These are phyloP conservation scores for Istiophorus platypterus DNA, from an alignment of 2,113 vertebrate species.

Conservation along the genomic window DNA sequence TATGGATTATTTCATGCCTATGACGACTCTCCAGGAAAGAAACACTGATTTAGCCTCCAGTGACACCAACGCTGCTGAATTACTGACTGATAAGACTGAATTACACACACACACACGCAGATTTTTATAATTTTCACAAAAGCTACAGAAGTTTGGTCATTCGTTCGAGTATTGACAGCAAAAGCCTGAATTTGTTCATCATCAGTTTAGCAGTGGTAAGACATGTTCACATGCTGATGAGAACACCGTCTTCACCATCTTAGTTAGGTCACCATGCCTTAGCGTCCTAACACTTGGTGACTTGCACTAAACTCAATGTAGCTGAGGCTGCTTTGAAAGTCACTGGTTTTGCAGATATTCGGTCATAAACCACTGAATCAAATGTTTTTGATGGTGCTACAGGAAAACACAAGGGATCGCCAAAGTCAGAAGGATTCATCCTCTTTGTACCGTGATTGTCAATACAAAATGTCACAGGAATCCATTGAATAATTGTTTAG, in stretches of 20 bases:
- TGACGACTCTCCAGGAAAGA: slow-evolving; percentile 38
- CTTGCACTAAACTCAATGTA: not conserved
- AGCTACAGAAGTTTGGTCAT: too few species aligned
- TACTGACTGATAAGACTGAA: not conserved
- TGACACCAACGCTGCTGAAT: slow-evolving; percentile 11
- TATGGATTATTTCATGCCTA: slow-evolving; percentile 39
- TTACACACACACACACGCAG: not conserved
- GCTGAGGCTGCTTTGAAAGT: not conserved
- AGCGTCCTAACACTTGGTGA: not conserved
- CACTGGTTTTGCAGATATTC: not conserved
- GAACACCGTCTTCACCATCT: not conserved
- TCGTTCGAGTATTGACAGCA: not conserved
- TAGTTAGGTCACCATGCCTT: not conserved
- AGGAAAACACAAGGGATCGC: not conserved
- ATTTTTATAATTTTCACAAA: not conserved
- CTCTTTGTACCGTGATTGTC: not conserved
- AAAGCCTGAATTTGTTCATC: not conserved
- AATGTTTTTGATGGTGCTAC: not conserved
- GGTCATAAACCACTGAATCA: not conserved
- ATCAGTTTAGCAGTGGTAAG: not conserved
- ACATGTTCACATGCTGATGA: too few species aligned
- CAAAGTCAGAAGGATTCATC: not conserved
- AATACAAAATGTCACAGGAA: not conserved
- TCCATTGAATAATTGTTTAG: not conserved
- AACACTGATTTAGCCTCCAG: not conserved